Evolutionary conservation across 1,140 invertebrate species (phyloP).

Genomic region (Diabrotica virgifera): DNA sequence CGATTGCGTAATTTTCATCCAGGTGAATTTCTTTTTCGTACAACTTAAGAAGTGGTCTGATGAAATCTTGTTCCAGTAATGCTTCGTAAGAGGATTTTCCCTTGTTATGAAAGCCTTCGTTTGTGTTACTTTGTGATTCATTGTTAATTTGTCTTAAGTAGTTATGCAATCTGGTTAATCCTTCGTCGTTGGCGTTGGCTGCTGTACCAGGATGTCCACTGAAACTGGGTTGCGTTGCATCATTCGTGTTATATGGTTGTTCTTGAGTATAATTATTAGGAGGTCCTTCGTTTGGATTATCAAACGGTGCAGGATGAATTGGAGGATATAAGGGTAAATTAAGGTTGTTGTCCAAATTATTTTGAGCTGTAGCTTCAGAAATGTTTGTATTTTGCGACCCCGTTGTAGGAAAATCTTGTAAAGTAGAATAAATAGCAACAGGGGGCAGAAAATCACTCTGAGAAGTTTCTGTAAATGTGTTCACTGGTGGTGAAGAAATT

Average conservation of each 20-base stretch:
- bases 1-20: constrained; percentile 28
- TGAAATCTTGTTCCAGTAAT: constrained; percentile 43
- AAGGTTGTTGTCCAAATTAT: neutral
- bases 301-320: neutral
- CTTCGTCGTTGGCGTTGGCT: neutral
- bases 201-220: too few relatives aligned
- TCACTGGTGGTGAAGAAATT: neutral
- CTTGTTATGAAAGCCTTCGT: constrained; percentile 14
- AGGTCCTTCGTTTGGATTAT: too few relatives aligned
- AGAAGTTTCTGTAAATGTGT: neutral
- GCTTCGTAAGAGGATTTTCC: constrained; percentile 40
- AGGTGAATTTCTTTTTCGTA: constrained; percentile 36
- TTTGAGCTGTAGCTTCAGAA: neutral
- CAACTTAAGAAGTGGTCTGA: constrained; percentile 40
- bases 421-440: neutral
- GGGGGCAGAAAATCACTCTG: neutral
- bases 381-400: too few relatives aligned
- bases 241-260: neutral
- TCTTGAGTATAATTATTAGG: neutral
- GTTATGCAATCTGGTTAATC: constrained; percentile 15
- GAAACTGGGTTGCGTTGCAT: too few relatives aligned
- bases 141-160: constrained; percentile 15
- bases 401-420: neutral
- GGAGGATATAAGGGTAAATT: neutral
- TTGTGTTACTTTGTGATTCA: constrained; percentile 11